phyloP scores from a whole-genome alignment of 2,888 invertebrate species.

The Automeris io region DNA sequence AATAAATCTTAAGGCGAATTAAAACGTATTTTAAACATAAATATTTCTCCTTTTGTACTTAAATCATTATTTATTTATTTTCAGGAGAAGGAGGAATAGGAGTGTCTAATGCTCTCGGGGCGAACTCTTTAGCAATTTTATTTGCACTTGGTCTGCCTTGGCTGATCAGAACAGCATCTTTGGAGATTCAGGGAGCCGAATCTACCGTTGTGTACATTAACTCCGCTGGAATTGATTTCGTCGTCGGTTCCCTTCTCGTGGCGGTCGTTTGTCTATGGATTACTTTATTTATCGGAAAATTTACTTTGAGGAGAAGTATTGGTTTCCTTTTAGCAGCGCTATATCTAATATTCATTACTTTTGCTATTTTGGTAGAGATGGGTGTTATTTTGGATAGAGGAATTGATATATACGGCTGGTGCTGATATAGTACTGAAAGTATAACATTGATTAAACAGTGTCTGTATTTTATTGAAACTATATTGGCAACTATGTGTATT shows the following conservation, averaged over 20 bases:
- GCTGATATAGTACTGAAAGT: conserved; percentile 11
- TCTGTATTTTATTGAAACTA: too few species aligned
- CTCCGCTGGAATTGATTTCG: conserved; percentile 89
- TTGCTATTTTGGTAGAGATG: conserved; percentile 88
- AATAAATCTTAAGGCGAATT: background rate
- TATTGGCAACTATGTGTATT: too few species aligned
- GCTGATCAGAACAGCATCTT: conserved; percentile 84
- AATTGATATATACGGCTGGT: conserved; percentile 5
- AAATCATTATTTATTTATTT: conserved; percentile 11
- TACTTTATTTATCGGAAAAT: conserved; percentile 82
- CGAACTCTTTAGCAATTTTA: conserved; percentile 90
- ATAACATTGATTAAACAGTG: conserved; percentile 1
- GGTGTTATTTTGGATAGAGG: conserved; percentile 75
- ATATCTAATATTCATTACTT: conserved; percentile 83
- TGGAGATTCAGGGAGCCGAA: conserved; percentile 62
- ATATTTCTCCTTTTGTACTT: background rate
- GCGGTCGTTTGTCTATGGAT: conserved; percentile 84
- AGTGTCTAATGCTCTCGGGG: conserved; percentile 90
- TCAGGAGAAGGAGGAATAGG: conserved; percentile 91
- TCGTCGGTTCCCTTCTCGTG: conserved; percentile 85
- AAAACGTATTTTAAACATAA: background rate
- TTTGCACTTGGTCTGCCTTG: conserved; percentile 90
- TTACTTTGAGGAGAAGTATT: conserved; percentile 81
- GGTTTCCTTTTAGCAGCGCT: conserved; percentile 81
- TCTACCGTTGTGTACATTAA: conserved; percentile 79